These are phyloP conservation scores for Ophion obscuratus DNA, from an alignment of 2,888 invertebrate species.

Conservation along the genomic window DNA sequence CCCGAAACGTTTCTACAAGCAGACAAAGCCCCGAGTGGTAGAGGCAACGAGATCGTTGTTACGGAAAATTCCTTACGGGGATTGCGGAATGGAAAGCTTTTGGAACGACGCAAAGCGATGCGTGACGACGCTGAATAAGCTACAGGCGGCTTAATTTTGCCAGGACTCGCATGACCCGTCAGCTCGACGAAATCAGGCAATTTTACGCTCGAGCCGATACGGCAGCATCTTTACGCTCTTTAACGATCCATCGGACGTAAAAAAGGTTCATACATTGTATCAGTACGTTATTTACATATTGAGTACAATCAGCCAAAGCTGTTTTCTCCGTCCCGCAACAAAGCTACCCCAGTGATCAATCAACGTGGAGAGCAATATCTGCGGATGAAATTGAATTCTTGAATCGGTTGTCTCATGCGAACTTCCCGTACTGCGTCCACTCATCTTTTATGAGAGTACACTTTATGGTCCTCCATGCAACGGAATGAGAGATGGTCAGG, in stretches of 20 bases:
- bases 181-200: background rate
- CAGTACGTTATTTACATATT: background rate
- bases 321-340: background rate
- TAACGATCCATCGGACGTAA: background rate
- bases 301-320: background rate
- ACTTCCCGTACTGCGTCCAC: background rate
- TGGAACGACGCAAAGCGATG: constrained; percentile 59
- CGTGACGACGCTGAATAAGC: constrained; percentile 73
- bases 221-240: background rate
- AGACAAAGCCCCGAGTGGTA: constrained; percentile 52
- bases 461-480: constrained; percentile 28
- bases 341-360: background rate
- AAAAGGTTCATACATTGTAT: too few relatives aligned
- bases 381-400: background rate
- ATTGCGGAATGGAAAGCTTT: constrained; percentile 53
- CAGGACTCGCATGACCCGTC: constrained; percentile 56
- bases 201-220: constrained; percentile 7
- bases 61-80: constrained; percentile 75
- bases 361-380: background rate
- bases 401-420: background rate
- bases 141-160: constrained; percentile 73
- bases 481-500: constrained; percentile 25
- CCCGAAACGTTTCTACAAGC: background rate
- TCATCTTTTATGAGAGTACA: constrained; percentile 5
- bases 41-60: constrained; percentile 69